Conservation (phyloP, 1,140 invertebrate species). For the Sitodiplosis mosellana region DNA sequence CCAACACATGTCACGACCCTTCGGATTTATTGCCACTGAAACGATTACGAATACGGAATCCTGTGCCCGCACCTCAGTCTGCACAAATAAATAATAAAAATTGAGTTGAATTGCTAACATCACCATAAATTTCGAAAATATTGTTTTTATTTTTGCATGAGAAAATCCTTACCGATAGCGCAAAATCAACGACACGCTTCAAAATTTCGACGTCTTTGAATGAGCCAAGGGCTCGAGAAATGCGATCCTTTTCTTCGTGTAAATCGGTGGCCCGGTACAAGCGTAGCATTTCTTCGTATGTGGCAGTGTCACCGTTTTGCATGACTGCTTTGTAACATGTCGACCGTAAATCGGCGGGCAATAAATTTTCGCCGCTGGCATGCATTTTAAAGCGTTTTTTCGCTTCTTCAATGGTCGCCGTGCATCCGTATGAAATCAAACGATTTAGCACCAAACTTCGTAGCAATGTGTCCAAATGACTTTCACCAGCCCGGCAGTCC, state of each 20-base stretch:
- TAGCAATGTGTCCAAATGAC: conserved; percentile 68
- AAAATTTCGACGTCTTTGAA: conserved; percentile 51
- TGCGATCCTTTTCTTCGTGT: conserved; percentile 83
- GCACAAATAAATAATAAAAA: conserved; percentile 9
- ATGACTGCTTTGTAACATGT: conserved; percentile 76
- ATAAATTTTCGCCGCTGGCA: conserved; percentile 31
- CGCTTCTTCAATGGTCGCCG: conserved; percentile 55
- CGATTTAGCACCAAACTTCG: conserved; percentile 63
- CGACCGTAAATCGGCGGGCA: conserved; percentile 76
- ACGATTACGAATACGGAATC: conserved; percentile 79
- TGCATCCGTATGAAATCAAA: conserved; percentile 64
- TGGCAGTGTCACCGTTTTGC: conserved; percentile 42
- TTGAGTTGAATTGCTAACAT: no score
- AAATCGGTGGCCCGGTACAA: conserved; percentile 71
- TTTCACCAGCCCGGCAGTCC: conserved; percentile 51
- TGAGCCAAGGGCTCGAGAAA: conserved; percentile 61
- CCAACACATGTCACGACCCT: conserved; percentile 74
- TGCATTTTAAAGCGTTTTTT: conserved; percentile 53
- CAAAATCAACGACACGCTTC: conserved; percentile 66
- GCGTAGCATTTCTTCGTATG: conserved; percentile 60
- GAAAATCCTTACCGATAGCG: conserved; percentile 51
- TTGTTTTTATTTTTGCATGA: background rate
- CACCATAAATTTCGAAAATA: background rate
- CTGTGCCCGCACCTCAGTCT: conserved; percentile 80
- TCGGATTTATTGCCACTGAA: conserved; percentile 54